phyloP scores from a whole-genome alignment of 2,888 invertebrate genomes.

The Opisthograptis luteolata region DNA sequence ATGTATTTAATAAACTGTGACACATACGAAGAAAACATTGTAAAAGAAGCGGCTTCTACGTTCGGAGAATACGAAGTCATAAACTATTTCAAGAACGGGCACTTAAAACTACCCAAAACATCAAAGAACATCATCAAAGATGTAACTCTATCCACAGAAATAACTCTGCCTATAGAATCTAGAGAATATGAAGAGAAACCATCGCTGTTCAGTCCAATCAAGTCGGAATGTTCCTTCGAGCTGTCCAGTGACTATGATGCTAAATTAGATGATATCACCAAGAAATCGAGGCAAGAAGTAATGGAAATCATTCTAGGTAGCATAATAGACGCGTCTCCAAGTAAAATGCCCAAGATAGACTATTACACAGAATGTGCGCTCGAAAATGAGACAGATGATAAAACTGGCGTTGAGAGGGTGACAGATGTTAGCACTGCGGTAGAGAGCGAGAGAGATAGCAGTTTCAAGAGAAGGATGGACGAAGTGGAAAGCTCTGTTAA shows the following conservation, averaged over 20 bases:
- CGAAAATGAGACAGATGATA: conserved; percentile 23
- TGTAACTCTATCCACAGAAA: conserved; percentile 60
- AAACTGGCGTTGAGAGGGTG: conserved; percentile 2
- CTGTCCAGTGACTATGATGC: conserved; percentile 73
- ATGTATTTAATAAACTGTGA: conserved; percentile 72
- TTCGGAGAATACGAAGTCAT: conserved; percentile 66
- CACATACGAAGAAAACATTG: conserved; percentile 65
- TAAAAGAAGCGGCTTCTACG: conserved; percentile 59
- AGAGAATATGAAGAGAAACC: conserved; percentile 38
- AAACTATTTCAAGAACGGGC: conserved; percentile 70
- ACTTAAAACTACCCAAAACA: conserved; percentile 55
- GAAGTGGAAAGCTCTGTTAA: conserved; percentile 55
- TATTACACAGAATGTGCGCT: conserved; percentile 61
- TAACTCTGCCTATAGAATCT: conserved; percentile 60
- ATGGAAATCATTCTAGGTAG: conserved; percentile 81
- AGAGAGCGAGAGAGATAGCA: conserved; percentile 7
- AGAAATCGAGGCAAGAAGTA: conserved; percentile 74
- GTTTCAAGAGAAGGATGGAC: conserved; percentile 64
- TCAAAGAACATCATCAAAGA: conserved; percentile 62
- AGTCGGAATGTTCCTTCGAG: conserved; percentile 77
- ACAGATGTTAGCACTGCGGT: not conserved
- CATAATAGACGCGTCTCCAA: conserved; percentile 54
- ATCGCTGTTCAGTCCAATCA: conserved; percentile 66
- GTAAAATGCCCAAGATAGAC: conserved; percentile 68
- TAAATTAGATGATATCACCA: conserved; percentile 74